These are phyloP conservation scores for Deroplatys truncata DNA, from an alignment of 2,888 invertebrate species.

Conservation along the genomic window DNA sequence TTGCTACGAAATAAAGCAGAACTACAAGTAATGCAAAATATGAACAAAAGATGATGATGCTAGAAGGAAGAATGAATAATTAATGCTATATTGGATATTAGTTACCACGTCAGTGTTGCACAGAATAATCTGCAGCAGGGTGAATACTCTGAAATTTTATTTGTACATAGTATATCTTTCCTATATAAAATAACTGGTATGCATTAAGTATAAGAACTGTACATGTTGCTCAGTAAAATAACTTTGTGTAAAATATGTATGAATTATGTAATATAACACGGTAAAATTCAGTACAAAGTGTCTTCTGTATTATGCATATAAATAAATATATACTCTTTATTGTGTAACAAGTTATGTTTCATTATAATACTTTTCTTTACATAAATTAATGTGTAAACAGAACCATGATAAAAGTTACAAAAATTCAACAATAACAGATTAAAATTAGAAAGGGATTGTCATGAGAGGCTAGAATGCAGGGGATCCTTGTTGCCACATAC, in stretches of 20 bases:
- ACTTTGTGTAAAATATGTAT: neutral
- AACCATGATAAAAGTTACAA: neutral
- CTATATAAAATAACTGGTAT: neutral
- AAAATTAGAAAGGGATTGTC: too few relatives aligned
- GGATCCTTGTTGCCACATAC: too few relatives aligned
- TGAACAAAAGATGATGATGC: neutral
- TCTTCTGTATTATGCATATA: neutral
- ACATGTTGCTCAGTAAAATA: neutral
- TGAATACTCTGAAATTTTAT: neutral
- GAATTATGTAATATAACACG: neutral
- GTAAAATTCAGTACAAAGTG: neutral
- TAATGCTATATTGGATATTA: neutral
- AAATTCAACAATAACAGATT: too few relatives aligned
- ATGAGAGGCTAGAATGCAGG: too few relatives aligned
- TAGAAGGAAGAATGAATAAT: neutral
- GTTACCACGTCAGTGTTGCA: neutral
- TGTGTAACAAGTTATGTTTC: neutral
- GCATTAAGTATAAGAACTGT: neutral
- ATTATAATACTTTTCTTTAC: neutral
- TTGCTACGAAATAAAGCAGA: neutral
- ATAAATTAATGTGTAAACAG: neutral
- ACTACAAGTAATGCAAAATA: neutral
- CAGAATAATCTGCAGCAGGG: neutral
- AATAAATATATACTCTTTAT: neutral
- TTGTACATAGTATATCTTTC: neutral